Conservation (phyloP, 2,797 vertebrate species). For the Sebastolobus altivelis region DNA sequence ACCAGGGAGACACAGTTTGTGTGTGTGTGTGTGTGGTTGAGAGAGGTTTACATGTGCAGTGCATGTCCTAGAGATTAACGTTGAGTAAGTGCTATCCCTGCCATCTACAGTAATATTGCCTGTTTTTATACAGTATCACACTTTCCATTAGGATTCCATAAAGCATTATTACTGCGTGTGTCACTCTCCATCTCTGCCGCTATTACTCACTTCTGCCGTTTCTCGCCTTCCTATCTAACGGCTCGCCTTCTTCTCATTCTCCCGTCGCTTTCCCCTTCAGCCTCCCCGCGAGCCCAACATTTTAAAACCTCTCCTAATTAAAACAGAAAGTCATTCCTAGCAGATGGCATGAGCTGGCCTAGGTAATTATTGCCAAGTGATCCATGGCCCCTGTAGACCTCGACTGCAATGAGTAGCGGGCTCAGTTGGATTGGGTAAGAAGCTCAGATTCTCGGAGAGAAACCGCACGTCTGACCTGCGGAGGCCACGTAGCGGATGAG, state of each 20-base stretch:
- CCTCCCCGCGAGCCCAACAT: slow-evolving; percentile 35
- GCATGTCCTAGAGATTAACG: slow-evolving; percentile 15
- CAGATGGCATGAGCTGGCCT: slow-evolving; percentile 77
- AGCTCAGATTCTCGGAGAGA: slow-evolving; percentile 34
- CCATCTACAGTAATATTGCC: slow-evolving; percentile 21
- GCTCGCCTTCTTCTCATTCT: slow-evolving; percentile 31
- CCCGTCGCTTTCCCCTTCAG: slow-evolving; percentile 31
- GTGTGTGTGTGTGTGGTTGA: background rate
- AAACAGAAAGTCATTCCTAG: slow-evolving; percentile 72
- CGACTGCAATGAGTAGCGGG: slow-evolving; percentile 53
- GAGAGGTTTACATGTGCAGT: slow-evolving; percentile 4
- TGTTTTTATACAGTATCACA: slow-evolving; percentile 51
- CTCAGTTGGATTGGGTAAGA: slow-evolving; percentile 41
- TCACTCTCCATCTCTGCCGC: slow-evolving; percentile 37
- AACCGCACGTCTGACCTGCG: slow-evolving; percentile 39
- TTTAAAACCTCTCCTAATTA: slow-evolving; percentile 74
- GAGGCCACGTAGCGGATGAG: slow-evolving; percentile 18
- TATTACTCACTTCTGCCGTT: slow-evolving; percentile 43
- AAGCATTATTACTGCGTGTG: slow-evolving; percentile 54
- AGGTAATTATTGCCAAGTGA: slow-evolving; percentile 77
- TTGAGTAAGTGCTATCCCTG: slow-evolving; percentile 33
- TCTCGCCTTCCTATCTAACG: slow-evolving; percentile 18
- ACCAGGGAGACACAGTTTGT: background rate
- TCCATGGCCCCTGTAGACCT: slow-evolving; percentile 70
- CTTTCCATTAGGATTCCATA: slow-evolving; percentile 61